phyloP scores from a whole-genome alignment of 2,888 invertebrate genomes.

The Ypsolopha scabrella region DNA sequence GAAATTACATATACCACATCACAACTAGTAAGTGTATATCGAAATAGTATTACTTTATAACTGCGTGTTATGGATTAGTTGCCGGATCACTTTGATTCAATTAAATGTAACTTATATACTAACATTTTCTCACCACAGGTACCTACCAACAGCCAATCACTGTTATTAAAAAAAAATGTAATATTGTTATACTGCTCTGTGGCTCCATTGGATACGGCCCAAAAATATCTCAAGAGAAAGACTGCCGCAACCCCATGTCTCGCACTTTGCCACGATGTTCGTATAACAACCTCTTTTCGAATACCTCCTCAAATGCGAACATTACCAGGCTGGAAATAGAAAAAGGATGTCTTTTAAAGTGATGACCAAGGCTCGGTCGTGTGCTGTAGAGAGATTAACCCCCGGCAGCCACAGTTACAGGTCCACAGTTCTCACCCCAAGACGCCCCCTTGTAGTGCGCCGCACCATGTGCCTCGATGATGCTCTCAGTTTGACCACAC shows the following conservation, averaged over 20 bases:
- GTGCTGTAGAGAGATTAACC: constrained; percentile 40
- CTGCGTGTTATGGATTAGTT: too few relatives aligned
- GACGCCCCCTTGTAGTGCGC: constrained; percentile 45
- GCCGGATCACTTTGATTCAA: constrained; percentile 3
- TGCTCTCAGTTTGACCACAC: background rate
- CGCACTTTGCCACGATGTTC: constrained; percentile 16
- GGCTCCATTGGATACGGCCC: constrained; percentile 20
- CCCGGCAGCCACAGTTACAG: constrained; percentile 67
- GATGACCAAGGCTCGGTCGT: background rate
- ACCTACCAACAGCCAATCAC: constrained; percentile 34
- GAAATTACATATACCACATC: too few relatives aligned
- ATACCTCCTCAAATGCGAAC: constrained; percentile 10
- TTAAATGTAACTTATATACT: constrained; percentile 13
- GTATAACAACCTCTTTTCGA: constrained; percentile 9
- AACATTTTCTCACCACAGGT: constrained; percentile 55
- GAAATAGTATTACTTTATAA: too few relatives aligned
- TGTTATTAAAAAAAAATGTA: constrained; percentile 19
- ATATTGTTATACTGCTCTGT: constrained; percentile 21
- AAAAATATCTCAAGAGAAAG: constrained; percentile 11
- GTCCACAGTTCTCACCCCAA: constrained; percentile 40
- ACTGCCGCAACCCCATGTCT: constrained; percentile 7
- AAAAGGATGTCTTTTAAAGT: background rate
- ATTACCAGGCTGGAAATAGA: constrained; percentile 4
- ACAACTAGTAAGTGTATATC: too few relatives aligned
- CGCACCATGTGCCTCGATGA: constrained; percentile 3